Evolutionary conservation across 2,797 vertebrate species (phyloP).

Genomic region (Anguilla obscura): DNA sequence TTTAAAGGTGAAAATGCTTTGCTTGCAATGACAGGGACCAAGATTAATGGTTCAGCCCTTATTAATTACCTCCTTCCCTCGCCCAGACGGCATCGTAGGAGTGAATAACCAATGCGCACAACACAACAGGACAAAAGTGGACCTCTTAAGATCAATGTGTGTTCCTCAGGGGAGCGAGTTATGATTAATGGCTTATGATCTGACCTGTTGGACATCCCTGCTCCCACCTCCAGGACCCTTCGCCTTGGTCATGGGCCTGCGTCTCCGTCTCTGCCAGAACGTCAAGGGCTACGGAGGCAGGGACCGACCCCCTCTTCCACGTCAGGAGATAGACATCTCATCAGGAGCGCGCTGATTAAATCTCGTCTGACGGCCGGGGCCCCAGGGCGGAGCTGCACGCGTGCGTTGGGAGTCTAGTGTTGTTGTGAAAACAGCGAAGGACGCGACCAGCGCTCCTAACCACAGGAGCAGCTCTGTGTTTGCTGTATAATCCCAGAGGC

Average conservation of each 20-base stretch:
- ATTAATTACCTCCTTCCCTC: not conserved
- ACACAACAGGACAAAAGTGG: not conserved
- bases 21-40: not conserved
- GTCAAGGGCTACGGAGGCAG: not conserved
- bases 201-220: not conserved
- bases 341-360: constrained; percentile 16
- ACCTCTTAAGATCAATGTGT: not conserved
- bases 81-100: not conserved
- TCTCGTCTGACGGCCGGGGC: not conserved
- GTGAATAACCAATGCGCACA: not conserved
- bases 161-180: constrained; percentile 8
- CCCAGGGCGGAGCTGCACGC: not conserved
- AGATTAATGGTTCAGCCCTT: constrained; percentile 3
- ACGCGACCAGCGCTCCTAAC: not conserved
- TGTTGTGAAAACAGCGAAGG: constrained; percentile 17
- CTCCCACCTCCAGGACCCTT: not conserved
- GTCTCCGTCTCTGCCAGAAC: not conserved
- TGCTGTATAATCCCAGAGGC: not conserved
- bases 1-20: constrained; percentile 10
- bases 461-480: constrained; percentile 1
- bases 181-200: constrained; percentile 21
- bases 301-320: not conserved
- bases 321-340: not conserved
- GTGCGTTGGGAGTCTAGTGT: not conserved
- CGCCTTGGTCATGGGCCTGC: not conserved